phyloP scores from a whole-genome alignment of 2,113 vertebrate species.

The Tenrec ecaudatus region DNA sequence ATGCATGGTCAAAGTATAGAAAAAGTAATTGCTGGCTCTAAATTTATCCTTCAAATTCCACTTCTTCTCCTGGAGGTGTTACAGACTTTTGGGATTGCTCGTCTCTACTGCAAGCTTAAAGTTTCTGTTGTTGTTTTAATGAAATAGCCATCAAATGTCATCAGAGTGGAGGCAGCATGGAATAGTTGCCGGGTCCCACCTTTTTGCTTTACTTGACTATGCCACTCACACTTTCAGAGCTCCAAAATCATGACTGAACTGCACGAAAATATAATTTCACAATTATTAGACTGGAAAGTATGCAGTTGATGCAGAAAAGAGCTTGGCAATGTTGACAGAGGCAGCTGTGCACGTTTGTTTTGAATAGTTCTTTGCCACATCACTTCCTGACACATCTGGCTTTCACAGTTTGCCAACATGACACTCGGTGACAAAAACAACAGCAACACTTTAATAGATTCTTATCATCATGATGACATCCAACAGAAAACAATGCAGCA shows the following conservation, averaged over 20 bases:
- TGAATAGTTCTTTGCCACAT: conserved; percentile 21
- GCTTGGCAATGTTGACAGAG: conserved; percentile 18
- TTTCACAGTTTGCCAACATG: conserved; percentile 28
- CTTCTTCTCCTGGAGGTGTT: too few species aligned
- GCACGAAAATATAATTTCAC: conserved; percentile 9
- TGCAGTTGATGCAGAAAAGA: conserved; percentile 24
- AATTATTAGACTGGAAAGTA: not conserved
- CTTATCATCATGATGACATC: conserved; percentile 36
- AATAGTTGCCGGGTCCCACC: not conserved
- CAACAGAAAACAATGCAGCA: conserved; percentile 29
- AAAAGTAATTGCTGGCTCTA: too few species aligned
- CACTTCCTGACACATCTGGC: conserved; percentile 53
- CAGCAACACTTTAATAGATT: conserved; percentile 54
- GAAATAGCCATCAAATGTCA: too few species aligned
- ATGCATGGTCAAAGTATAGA: too few species aligned
- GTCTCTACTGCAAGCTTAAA: too few species aligned
- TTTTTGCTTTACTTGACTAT: not conserved
- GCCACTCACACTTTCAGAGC: not conserved
- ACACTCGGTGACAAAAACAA: conserved; percentile 8
- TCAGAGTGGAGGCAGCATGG: not conserved
- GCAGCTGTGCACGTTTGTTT: not conserved
- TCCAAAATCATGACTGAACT: not conserved
- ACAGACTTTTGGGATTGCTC: too few species aligned
- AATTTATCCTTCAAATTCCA: too few species aligned
- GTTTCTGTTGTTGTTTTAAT: too few species aligned